Evolutionary conservation across 2,113 vertebrate genomes (phyloP).

Genomic region (Festucalex cinctus): DNA sequence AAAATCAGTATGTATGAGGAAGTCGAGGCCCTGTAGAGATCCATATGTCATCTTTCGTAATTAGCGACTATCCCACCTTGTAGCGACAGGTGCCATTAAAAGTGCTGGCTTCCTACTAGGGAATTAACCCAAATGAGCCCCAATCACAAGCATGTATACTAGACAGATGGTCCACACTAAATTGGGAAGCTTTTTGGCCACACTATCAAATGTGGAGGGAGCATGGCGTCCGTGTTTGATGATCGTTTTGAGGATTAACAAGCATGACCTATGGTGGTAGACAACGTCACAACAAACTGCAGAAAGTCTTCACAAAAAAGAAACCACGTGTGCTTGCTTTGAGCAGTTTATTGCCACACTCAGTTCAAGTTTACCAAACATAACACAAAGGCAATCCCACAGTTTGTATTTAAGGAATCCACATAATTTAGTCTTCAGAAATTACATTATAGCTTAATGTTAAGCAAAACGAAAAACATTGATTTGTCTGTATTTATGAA

Average conservation of each 20-base stretch:
- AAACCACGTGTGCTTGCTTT: no score
- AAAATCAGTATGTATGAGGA: background rate
- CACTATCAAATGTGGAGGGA: background rate
- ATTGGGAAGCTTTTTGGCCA: background rate
- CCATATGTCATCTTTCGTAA: background rate
- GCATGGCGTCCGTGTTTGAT: background rate
- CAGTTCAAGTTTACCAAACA: no score
- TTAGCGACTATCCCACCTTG: background rate
- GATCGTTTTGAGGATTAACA: background rate
- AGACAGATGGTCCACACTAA: slow-evolving; percentile 1
- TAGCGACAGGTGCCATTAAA: background rate
- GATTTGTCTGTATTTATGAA: no score
- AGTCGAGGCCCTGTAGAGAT: background rate
- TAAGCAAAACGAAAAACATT: no score
- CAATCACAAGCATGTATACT: background rate
- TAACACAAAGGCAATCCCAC: no score
- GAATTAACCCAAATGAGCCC: background rate
- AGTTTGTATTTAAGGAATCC: no score
- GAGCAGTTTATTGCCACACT: no score
- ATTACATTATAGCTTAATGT: no score
- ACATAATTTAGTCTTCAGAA: no score
- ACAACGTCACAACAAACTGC: no score
- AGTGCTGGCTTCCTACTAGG: background rate
- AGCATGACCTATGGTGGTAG: no score
- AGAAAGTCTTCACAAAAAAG: background rate